These are phyloP conservation scores for Pediacus dermestoides DNA, from an alignment of 2,888 invertebrate species.

Conservation along the genomic window DNA sequence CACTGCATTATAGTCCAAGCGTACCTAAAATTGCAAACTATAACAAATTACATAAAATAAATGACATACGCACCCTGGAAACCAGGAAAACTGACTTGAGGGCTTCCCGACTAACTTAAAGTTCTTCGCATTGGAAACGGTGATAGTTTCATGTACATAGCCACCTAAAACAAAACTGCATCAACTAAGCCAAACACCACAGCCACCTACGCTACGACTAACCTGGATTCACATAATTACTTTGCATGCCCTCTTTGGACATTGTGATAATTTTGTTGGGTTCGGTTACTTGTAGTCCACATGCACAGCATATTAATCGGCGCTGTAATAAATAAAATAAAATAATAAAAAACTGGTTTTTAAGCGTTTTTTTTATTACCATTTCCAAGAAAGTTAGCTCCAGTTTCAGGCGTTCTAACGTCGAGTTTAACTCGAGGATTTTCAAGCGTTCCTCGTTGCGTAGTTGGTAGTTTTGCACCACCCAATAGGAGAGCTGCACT, in stretches of 20 bases:
- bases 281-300: slow-evolving; percentile 58
- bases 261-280: slow-evolving; percentile 74
- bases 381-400: slow-evolving; percentile 53
- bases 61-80: slow-evolving; percentile 63
- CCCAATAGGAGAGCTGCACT: slow-evolving; percentile 73
- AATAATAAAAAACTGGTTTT: slow-evolving; percentile 1
- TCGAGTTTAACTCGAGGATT: slow-evolving; percentile 64
- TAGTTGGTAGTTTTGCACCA: slow-evolving; percentile 71
- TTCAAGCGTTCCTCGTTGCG: slow-evolving; percentile 60
- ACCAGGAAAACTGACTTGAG: slow-evolving; percentile 77
- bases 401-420: slow-evolving; percentile 62
- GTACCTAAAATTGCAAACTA: slow-evolving; percentile 55
- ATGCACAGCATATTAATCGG: slow-evolving; percentile 57
- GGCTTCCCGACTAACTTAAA: slow-evolving; percentile 54
- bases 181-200: background rate
- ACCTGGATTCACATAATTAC: slow-evolving; percentile 76
- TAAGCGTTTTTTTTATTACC: slow-evolving; percentile 37
- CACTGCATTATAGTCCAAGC: slow-evolving; percentile 78
- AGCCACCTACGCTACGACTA: slow-evolving; percentile 16
- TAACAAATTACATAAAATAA: slow-evolving; percentile 10
- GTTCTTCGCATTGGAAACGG: slow-evolving; percentile 57
- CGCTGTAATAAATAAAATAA: slow-evolving; percentile 41
- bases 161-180: slow-evolving; percentile 51
- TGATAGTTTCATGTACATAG: slow-evolving; percentile 76
- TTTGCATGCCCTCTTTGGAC: slow-evolving; percentile 75